Evolutionary conservation across 2,888 invertebrate genomes (phyloP), one percentile per base, ranked within the genome.

Genomic region (Troides aeacus): DNA sequence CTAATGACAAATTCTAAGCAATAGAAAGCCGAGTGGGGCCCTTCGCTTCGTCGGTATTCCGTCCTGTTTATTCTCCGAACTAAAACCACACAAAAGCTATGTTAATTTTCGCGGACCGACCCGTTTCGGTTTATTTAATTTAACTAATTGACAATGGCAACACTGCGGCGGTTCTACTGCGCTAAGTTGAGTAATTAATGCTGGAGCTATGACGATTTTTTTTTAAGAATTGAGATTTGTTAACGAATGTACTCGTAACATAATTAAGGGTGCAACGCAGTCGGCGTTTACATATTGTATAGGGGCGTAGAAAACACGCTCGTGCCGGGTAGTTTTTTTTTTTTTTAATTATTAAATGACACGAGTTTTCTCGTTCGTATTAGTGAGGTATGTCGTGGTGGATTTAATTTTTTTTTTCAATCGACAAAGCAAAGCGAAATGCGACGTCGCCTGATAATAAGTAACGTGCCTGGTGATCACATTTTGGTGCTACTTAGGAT

Each of bases 51-150:
- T 67, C 66, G 30, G 60, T 62, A 59, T 62, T 67, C 63, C n/a
- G 63, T 63, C 53, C 61, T 61, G 57, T 67, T 67, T 60, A 57
- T 70, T 17, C 42, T 50, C 46, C 64, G 67, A 67, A 67, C 67
- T 67, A 63, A 66, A 21, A 42, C 62, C 68, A 70, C 72, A 81
- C 72, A 81, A 87, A 85, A 86, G 84, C 84, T 82, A 84, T 88
- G 88, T 88, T 88, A 87, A 88, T 86, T 84, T 85, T 76, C 77
- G 79, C 79, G 75, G 79, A 78, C 84, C 84, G 79, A 80, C 81
- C 82, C 77, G 83, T 78, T 78, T 80, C 77, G 80, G 82, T 85
- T 79, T 88, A 86, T 89, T 90, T 89, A 89, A 90, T 90, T 89
- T 87, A 73, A 77, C 82, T 90, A 89, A 90, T 89, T 88, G 90